Evolutionary conservation across 2,113 vertebrate species (phyloP).

Genomic region (Gymnarchus niloticus): DNA sequence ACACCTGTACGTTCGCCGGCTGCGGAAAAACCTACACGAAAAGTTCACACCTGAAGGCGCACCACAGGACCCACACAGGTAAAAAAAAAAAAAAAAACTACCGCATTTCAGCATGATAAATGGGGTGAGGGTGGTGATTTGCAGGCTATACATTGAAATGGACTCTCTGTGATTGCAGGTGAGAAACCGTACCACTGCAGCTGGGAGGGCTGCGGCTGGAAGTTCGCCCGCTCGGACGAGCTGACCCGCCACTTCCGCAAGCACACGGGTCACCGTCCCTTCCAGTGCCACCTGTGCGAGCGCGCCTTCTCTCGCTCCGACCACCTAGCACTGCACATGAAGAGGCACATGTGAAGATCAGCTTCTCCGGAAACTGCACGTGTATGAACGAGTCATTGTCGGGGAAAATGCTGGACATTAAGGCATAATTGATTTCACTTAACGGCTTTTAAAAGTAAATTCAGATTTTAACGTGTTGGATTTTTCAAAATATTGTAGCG

Average conservation of each 20-base stretch:
- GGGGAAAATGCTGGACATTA: constrained; percentile 32
- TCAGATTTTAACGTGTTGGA: constrained; percentile 52
- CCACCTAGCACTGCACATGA: constrained; percentile 97
- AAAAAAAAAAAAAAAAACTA: constrained; percentile 45
- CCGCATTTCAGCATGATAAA: neutral
- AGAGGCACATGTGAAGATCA: constrained; percentile 82
- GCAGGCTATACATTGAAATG: neutral
- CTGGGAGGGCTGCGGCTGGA: constrained; percentile 98
- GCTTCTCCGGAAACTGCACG: constrained; percentile 4
- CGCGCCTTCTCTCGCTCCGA: constrained; percentile 92
- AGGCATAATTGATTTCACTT: constrained; percentile 41
- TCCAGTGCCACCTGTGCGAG: constrained; percentile 97
- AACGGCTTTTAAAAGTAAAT: constrained; percentile 59
- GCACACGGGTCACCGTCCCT: constrained; percentile 94
- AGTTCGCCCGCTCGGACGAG: constrained; percentile 92
- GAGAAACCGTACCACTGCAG: constrained; percentile 98
- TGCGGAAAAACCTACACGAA: constrained; percentile 98
- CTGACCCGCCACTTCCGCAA: constrained; percentile 96
- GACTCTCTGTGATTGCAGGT: constrained; percentile 57
- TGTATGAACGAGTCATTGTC: constrained; percentile 30
- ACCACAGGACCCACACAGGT: constrained; percentile 95
- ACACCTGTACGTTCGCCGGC: constrained; percentile 86
- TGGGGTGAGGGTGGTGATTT: neutral
- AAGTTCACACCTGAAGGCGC: constrained; percentile 94
- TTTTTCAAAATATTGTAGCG: constrained; percentile 67